Base-by-base conservation (phyloP, 2,113 vertebrate genomes). In the Verasper variegatus region DNA sequence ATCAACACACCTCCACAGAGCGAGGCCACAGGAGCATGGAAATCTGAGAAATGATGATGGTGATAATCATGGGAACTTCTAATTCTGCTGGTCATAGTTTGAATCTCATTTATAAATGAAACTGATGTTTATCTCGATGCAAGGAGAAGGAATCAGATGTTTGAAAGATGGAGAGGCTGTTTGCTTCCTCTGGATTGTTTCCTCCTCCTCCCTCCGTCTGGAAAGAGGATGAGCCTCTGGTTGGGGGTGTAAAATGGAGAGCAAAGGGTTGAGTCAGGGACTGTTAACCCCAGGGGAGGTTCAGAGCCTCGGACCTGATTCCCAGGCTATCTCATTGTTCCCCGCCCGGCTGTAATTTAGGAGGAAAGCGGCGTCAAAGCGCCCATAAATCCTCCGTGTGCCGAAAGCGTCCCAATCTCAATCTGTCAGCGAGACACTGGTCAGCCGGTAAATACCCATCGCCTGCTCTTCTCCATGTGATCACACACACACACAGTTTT, bases 321-420 rank as follows among this genome's bases (percentile, higher is more conserved):
- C 85, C 81, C 85, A 80, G 83, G 77, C 69, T 69, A 55, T 82
- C 88, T 86, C 88, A 90, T 89, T 86, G 85, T 89, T 87, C 81
- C 78, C 23, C 12, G 58, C 54, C 31, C 0, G 2, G 77, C 80
- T 83, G 80, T 87, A 83, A 89, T 91, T 90, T 92, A 89, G 75
- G 71, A 76, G 80, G 68, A 81, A 85, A 91, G 72, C 51, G n/a
- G 54, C 62, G 79, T 81, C 83, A 87, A 82, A 86, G 85, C 66
- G 7, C 31, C 61, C 70, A 83, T 91, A 89, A 92, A 89, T 91
- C 81, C 83, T 74, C 42, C n/a, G 17, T 13, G 66, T 84, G 87
- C 80, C 71, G 64, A 89, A 89, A 80, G 69, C 70, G 10, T 52
- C 81, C 77, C 81, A 86, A 72, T 88, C 82, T 76, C 74, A 86